These are phyloP conservation scores for Leucophora obtusa DNA, from an alignment of 2,888 invertebrate genomes.

Conservation along the genomic window DNA sequence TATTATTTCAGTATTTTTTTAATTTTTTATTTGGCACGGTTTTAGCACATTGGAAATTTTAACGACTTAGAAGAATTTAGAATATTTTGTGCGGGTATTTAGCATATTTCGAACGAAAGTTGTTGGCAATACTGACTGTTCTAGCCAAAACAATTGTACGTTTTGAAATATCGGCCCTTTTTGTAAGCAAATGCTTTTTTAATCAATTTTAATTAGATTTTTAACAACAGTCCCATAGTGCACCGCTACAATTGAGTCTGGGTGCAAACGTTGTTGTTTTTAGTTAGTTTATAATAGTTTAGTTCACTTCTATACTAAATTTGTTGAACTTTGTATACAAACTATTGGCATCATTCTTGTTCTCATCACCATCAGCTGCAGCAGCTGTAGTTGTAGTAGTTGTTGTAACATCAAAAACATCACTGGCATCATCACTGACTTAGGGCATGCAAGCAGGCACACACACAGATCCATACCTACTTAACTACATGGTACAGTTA, in stretches of 20 bases:
- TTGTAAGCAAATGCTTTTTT: no score
- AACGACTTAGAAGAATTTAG: no score
- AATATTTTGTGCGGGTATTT: no score
- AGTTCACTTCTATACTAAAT: background rate
- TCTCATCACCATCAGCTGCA: conserved; percentile 28
- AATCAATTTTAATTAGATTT: no score
- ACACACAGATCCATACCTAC: background rate
- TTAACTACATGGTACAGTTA: background rate
- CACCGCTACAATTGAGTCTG: background rate
- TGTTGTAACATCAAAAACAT: conserved; percentile 10
- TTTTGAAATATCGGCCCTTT: no score
- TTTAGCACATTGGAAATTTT: no score
- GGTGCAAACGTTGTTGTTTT: conserved; percentile 22
- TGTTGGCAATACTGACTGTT: no score
- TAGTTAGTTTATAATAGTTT: background rate
- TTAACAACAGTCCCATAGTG: background rate
- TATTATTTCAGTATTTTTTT: no score
- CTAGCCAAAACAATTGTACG: no score
- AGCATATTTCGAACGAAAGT: no score
- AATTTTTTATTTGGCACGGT: no score
- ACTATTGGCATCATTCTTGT: conserved; percentile 34
- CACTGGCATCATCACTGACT: conserved; percentile 19
- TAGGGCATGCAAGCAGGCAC: background rate
- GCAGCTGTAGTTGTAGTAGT: conserved; percentile 2
- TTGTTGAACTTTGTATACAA: conserved; percentile 28